A percentile compares a stretch with the other conserved stretches of the same genome.
These are phyloP conservation scores for Jordanella pulchra DNA, from an alignment of 2,797 vertebrate genomes.

Conservation along the genomic window DNA sequence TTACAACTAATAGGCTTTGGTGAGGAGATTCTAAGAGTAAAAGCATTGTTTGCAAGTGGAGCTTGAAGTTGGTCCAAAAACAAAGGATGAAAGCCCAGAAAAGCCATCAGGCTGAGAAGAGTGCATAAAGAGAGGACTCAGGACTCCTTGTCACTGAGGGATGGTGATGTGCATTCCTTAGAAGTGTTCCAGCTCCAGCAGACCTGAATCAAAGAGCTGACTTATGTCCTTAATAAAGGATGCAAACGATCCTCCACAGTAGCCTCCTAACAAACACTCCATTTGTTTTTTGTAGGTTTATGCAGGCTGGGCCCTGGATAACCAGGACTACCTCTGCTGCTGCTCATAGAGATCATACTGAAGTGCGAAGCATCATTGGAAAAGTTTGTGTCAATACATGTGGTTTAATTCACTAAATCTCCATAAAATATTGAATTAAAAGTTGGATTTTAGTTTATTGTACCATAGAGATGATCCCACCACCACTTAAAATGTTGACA, in stretches of 20 bases:
- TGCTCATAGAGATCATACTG: too few species aligned
- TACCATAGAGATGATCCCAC: too few species aligned
- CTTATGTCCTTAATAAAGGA: background rate
- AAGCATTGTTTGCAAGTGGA: background rate
- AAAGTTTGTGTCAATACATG: background rate
- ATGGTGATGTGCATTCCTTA: background rate
- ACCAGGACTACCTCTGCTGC: too few species aligned
- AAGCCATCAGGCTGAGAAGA: background rate
- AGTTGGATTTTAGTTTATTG: too few species aligned
- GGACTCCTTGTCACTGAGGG: background rate
- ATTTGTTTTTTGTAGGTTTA: background rate
- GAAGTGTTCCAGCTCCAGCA: background rate
- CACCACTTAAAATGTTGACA: too few species aligned
- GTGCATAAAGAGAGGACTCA: background rate
- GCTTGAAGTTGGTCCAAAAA: background rate
- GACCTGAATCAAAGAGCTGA: background rate
- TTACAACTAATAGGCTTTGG: background rate
- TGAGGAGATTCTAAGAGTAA: background rate
- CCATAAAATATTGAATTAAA: background rate
- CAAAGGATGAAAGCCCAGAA: background rate
- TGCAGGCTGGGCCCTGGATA: too few species aligned
- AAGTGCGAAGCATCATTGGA: background rate
- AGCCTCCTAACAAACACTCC: background rate
- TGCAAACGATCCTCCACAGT: too few species aligned
- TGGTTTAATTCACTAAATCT: background rate